A percentile compares a stretch with the other conserved stretches of the same genome.
Conservation (phyloP, 2,797 vertebrate species). For the Enteromius fasciolatus region DNA sequence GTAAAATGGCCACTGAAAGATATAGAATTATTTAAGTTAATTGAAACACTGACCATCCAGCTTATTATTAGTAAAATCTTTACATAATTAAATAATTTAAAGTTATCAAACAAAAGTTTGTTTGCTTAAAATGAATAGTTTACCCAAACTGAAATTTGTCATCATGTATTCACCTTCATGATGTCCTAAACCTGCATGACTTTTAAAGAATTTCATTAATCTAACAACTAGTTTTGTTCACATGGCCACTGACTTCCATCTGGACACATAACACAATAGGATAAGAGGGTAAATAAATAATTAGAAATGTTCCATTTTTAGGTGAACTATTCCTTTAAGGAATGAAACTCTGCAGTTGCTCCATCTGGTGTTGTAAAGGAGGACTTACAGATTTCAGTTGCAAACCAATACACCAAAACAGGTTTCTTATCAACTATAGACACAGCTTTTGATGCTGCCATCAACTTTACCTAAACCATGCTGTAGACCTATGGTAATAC, state of each 20-base stretch:
- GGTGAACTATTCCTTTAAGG: neutral
- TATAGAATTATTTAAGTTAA: neutral
- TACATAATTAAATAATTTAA: neutral
- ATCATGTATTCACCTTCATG: neutral
- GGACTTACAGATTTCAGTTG: neutral
- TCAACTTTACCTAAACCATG: neutral
- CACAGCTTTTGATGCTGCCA: neutral
- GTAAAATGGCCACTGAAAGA: neutral
- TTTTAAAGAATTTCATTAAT: neutral
- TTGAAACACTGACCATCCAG: neutral
- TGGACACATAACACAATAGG: neutral
- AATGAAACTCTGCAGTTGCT: slow-evolving; percentile 3
- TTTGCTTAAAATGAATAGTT: neutral
- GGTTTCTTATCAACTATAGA: neutral
- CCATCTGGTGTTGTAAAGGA: slow-evolving; percentile 3
- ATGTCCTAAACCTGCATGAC: neutral
- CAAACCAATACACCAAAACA: neutral
- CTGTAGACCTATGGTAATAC: neutral
- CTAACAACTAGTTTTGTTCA: neutral
- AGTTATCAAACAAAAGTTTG: neutral
- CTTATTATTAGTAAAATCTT: neutral
- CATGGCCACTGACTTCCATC: neutral
- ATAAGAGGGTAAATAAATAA: neutral
- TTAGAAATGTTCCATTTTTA: neutral
- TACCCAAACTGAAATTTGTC: neutral